Base-by-base conservation (phyloP, 2,888 invertebrate species). In the Apamea epomidion region DNA sequence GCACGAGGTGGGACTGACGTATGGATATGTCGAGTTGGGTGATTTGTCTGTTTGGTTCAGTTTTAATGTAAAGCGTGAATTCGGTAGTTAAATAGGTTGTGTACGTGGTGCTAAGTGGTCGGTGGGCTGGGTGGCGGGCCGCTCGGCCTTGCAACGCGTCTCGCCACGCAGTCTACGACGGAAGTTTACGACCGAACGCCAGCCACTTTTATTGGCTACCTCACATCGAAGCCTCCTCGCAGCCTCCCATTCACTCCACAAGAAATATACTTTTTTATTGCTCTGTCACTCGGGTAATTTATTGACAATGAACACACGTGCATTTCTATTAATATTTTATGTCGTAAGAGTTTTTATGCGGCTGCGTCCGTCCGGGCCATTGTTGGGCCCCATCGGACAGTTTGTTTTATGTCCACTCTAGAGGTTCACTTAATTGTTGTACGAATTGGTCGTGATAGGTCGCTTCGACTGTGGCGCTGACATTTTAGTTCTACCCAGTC, bases 251-350 rank as follows among this genome's bases (percentile, higher is more conserved):
- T 96, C 96, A 97, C 96, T 96, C 94, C 94, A 92, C 93, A 95
- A 95, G 95, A 96, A 96, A 96, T 96, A 96, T 94, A 96, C 95
- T 95, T 96, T 97, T 97, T 96, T 97, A 97, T 96, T 95, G 93
- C 96, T 95, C 96, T 96, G 97, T 97, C 97, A 97, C 97, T 96
- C 91, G 92, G 94, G 95, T 97, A 97, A 97, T 97, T 97, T 97
- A 97, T 97, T 96, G 97, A 96, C 96, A 97, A 96, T 96, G 96
- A 97, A 96, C 96, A 93, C 96, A 96, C 97, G 96, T 96, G 97
- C 96, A 96, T 96, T 97, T 97, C 97, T 97, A 97, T 97, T 97
- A 97, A 97, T 97, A 97, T 97, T 97, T 97, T 97, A 96, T 96
- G 96, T 95, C 92, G 93, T 93, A 94, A 94, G 94, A 92, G 95